These are phyloP conservation scores for Aurelia aurita DNA, from an alignment of 30 jellyfish, hydroid and myxozoan species.

Conservation along the genomic window DNA sequence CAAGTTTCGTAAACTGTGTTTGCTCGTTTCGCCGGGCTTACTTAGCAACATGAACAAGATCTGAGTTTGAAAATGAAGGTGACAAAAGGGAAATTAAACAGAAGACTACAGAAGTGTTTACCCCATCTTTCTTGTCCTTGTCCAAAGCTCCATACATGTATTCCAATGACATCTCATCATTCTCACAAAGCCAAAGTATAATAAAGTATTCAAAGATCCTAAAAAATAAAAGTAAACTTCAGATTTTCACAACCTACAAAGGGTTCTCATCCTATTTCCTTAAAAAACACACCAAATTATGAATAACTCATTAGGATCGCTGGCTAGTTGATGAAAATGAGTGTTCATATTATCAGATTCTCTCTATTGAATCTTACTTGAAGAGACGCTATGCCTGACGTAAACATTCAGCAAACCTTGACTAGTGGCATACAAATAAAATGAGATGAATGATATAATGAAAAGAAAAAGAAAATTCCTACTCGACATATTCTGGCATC, in stretches of 20 bases:
- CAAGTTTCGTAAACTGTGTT: too few species aligned
- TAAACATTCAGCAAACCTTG: too few species aligned
- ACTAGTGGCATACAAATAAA: too few species aligned
- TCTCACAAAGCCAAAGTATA: slow-evolving; percentile 88
- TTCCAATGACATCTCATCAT: slow-evolving; percentile 94
- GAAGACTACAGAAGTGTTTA: not conserved
- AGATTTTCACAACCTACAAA: too few species aligned
- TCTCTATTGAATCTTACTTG: not conserved
- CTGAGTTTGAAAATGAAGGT: too few species aligned
- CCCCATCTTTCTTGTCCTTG: slow-evolving; percentile 95
- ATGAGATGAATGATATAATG: not conserved
- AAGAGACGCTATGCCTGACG: not conserved
- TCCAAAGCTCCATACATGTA: slow-evolving; percentile 93
- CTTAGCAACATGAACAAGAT: too few species aligned
- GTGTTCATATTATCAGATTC: too few species aligned
- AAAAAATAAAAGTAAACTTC: not conserved
- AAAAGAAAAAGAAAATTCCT: slow-evolving; percentile 1
- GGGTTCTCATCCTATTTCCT: too few species aligned
- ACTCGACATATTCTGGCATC: slow-evolving; percentile 83
- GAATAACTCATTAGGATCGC: too few species aligned
- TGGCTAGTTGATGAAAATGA: too few species aligned
- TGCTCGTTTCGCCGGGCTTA: too few species aligned
- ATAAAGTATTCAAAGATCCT: slow-evolving; percentile 95
- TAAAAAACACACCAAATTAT: too few species aligned
- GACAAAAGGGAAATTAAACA: not conserved